Percentiles rank a stretch among this genome's conserved stretches.
phyloP scores from a whole-genome alignment of 2,888 invertebrate genomes.

The Stegophylla sp. region DNA sequence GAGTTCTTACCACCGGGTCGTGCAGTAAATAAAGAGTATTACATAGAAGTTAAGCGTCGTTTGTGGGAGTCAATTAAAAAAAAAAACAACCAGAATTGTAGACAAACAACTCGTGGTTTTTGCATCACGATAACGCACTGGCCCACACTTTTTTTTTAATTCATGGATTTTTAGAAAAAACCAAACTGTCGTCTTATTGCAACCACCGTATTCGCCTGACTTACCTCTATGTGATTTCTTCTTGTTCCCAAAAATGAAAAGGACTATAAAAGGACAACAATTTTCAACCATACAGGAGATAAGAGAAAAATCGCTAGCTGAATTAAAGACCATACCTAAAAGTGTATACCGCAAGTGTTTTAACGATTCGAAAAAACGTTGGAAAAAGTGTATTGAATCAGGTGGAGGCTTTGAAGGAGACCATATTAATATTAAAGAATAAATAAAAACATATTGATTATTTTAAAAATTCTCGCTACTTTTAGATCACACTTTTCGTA shows the following conservation, averaged over 20 bases:
- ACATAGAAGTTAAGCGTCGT: slow-evolving; percentile 15
- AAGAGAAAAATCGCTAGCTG: neutral
- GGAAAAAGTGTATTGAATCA: neutral
- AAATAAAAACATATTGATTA: neutral
- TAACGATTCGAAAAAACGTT: neutral
- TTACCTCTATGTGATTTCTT: too few relatives aligned
- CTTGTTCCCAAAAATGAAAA: too few relatives aligned
- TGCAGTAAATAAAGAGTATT: slow-evolving; percentile 47
- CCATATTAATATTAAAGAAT: neutral
- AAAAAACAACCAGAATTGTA: slow-evolving; percentile 61
- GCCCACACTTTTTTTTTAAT: too few relatives aligned
- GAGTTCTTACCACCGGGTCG: slow-evolving; percentile 38
- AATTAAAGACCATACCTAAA: neutral
- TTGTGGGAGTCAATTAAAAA: slow-evolving; percentile 58
- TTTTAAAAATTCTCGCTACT: neutral
- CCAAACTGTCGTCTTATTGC: too few relatives aligned
- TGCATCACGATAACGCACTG: slow-evolving; percentile 62
- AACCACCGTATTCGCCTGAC: too few relatives aligned
- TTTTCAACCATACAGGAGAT: too few relatives aligned
- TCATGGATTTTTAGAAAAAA: too few relatives aligned
- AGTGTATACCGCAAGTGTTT: neutral
- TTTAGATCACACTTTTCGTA: too few relatives aligned
- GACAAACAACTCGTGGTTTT: slow-evolving; percentile 61
- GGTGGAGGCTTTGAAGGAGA: neutral
- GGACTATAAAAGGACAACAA: too few relatives aligned